Base-by-base conservation (phyloP, 2,113 vertebrate species). In the Onychostoma macrolepis region DNA sequence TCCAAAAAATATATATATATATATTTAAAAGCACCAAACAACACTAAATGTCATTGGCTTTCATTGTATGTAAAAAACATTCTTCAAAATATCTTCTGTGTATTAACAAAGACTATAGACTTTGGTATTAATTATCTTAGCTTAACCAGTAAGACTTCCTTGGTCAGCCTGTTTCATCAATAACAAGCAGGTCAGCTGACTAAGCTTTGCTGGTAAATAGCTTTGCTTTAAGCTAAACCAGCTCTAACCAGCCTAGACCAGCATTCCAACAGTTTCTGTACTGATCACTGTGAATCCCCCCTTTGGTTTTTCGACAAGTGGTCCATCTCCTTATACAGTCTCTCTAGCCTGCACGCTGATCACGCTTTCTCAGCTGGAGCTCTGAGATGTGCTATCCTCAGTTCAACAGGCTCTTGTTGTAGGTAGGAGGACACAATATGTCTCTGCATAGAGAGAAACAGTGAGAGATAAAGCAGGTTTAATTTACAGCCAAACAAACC, bases 391-490 rank as follows among this genome's bases (percentile, higher is more conserved):
- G 43, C 41, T 50, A 48, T 71, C 6, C 28, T 71, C 63, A 83
- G 41, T 83, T 48, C 28, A 71, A 43, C 61, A 45, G 63, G 63
- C 26, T 83, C 11, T 50, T 28, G n/a, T 69, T 50, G 19, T 21
- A 48, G 61, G 80, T 83, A 36, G 63, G 38, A 50, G 81, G 19
- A 83, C 28, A 71, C 61, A 69, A 50, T 69, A 83, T 83, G 63
- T 69, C 45, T 67, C 63, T 83, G 45, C 65, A n/a, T 19, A 12
- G 10, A 82, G 65, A 71, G 43, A 13, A 24, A 50, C 28, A 24
- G 61, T 41, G 38, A 69, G 38, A 67, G n/a, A 67, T 48, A 30
- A 69, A 82, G 26, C n/a, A 45, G 1, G 41, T 82, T 82, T 82
- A 30, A 45, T 82, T 21, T 82, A 50, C 63, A 71, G 63, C 26